phyloP scores from a whole-genome alignment of 2,113 vertebrate species.

The Stigmatopora nigra region DNA sequence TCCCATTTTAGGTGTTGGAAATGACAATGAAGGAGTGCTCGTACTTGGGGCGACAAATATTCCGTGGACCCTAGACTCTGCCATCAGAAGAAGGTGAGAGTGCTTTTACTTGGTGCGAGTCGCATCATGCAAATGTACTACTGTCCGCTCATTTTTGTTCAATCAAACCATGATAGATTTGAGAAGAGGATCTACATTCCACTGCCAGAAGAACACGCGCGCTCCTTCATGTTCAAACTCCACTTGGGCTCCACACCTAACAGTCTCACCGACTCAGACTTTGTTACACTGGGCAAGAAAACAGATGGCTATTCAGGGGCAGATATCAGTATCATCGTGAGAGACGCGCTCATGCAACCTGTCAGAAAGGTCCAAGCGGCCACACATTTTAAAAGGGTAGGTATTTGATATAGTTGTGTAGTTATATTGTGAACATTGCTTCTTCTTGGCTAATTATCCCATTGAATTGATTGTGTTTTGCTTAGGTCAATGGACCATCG shows the following conservation, averaged over 20 bases:
- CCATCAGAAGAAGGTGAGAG: constrained; percentile 89
- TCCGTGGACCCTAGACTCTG: constrained; percentile 96
- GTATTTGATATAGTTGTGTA: constrained; percentile 8
- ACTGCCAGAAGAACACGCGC: constrained; percentile 89
- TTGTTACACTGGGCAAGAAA: constrained; percentile 79
- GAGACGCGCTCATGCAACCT: constrained; percentile 95
- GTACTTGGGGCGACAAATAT: constrained; percentile 98
- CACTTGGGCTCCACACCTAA: constrained; percentile 84
- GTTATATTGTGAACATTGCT: background rate
- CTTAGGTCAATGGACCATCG: constrained; percentile 81
- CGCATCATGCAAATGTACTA: background rate
- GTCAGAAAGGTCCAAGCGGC: constrained; percentile 95
- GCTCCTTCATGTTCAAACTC: constrained; percentile 88
- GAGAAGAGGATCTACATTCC: constrained; percentile 98
- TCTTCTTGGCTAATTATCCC: background rate
- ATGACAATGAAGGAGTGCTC: constrained; percentile 92
- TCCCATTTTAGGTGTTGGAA: constrained; percentile 80
- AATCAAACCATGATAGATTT: constrained; percentile 71
- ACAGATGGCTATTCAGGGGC: constrained; percentile 90
- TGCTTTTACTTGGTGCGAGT: background rate
- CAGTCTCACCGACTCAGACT: constrained; percentile 77
- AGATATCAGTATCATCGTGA: constrained; percentile 88
- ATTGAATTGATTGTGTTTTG: constrained; percentile 5
- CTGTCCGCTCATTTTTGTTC: constrained; percentile 16
- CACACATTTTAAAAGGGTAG: constrained; percentile 92